phyloP scores from a whole-genome alignment of 2,797 vertebrate species.

The Hozukius guyotensis region DNA sequence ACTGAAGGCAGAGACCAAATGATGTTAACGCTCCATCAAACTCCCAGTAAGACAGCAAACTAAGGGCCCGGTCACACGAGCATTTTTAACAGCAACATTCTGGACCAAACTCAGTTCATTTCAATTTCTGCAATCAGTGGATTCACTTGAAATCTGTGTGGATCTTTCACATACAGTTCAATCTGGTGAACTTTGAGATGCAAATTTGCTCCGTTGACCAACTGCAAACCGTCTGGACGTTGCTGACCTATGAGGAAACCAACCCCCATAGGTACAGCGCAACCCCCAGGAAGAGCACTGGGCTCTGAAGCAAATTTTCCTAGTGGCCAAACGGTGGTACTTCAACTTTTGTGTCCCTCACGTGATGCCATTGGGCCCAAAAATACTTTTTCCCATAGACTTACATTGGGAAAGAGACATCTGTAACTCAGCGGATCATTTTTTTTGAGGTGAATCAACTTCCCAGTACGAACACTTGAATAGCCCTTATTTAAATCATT shows the following conservation, averaged over 20 bases:
- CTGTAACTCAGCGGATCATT: too few relatives aligned
- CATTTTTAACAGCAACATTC: not conserved
- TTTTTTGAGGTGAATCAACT: too few relatives aligned
- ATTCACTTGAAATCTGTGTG: not conserved
- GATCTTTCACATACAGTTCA: not conserved
- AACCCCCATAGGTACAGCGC: too few relatives aligned
- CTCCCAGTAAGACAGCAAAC: not conserved
- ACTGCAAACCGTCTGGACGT: not conserved
- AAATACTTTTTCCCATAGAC: too few relatives aligned
- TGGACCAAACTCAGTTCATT: not conserved
- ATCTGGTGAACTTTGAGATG: not conserved
- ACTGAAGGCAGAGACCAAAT: not conserved
- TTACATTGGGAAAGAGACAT: too few relatives aligned
- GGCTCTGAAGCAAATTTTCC: too few relatives aligned
- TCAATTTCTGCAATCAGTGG: not conserved
- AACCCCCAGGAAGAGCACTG: too few relatives aligned
- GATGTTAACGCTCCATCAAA: not conserved
- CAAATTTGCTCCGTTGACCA: not conserved
- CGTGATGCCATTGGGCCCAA: too few relatives aligned
- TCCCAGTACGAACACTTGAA: too few relatives aligned
- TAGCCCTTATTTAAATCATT: too few relatives aligned
- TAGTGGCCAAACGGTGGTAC: too few relatives aligned
- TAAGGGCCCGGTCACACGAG: not conserved
- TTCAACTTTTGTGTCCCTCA: too few relatives aligned
- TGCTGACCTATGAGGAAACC: not conserved